These are phyloP conservation scores for Chrysolina oricalcia DNA, from an alignment of 2,888 invertebrate genomes.

Conservation along the genomic window DNA sequence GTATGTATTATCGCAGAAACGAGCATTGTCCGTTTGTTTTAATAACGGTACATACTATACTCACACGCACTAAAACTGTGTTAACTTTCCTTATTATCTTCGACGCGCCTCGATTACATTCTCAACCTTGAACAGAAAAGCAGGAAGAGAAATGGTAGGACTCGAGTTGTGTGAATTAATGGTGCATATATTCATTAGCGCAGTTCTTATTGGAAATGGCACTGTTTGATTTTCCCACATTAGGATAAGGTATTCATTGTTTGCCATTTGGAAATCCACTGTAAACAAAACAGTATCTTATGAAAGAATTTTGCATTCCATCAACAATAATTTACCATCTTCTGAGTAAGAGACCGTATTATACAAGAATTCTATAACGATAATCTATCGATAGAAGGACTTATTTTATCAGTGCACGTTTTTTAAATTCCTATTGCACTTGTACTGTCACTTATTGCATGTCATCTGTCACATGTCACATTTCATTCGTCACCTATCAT, in stretches of 20 bases:
- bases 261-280: too few species aligned
- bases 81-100: conserved; percentile 7
- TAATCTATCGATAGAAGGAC: too few species aligned
- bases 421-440: too few species aligned
- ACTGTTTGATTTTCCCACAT: neutral
- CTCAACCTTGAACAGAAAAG: conserved; percentile 1
- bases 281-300: too few species aligned
- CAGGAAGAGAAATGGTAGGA: conserved; percentile 3
- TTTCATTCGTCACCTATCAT: too few species aligned
- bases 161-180: neutral
- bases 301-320: too few species aligned
- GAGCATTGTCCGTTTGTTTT: neutral
- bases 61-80: conserved; percentile 1
- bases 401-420: too few species aligned
- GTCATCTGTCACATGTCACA: too few species aligned
- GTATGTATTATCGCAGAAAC: neutral
- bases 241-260: neutral
- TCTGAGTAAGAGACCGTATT: too few species aligned
- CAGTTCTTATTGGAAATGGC: neutral
- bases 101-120: neutral
- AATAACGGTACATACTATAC: neutral
- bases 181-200: neutral
- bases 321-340: too few species aligned
- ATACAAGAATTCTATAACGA: too few species aligned
- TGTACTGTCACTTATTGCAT: too few species aligned